These are phyloP conservation scores for Spisula subtruncata DNA, from an alignment of 2,888 invertebrate genomes.

Conservation along the genomic window DNA sequence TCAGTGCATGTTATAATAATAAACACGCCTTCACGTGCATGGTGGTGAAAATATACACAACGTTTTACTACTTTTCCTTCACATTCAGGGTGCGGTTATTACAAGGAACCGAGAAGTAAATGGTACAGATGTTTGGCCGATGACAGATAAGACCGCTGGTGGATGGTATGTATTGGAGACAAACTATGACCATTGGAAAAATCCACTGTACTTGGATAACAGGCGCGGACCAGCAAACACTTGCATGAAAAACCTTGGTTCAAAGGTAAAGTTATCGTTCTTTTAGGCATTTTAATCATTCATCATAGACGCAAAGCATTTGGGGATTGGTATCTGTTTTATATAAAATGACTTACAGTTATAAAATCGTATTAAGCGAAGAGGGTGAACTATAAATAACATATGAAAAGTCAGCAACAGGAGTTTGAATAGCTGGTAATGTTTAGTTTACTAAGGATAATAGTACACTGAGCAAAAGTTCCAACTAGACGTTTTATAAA, in stretches of 20 bases:
- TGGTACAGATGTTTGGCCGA: slow-evolving; percentile 87
- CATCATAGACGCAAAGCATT: background rate
- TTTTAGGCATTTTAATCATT: background rate
- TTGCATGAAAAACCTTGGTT: slow-evolving; percentile 88
- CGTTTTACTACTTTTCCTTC: background rate
- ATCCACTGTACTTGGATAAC: slow-evolving; percentile 89
- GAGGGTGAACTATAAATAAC: too few species aligned
- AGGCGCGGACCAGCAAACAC: slow-evolving; percentile 89
- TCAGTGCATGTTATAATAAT: too few species aligned
- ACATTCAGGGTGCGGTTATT: slow-evolving; percentile 88
- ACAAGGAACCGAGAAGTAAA: slow-evolving; percentile 86
- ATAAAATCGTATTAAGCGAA: too few species aligned
- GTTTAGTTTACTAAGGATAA: too few species aligned
- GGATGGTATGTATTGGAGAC: slow-evolving; percentile 89
- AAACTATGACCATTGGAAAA: slow-evolving; percentile 90
- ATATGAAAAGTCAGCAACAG: too few species aligned
- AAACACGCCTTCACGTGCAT: too few species aligned
- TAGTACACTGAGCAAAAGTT: too few species aligned
- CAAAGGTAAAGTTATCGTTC: slow-evolving; percentile 78
- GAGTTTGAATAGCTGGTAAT: too few species aligned
- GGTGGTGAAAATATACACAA: too few species aligned
- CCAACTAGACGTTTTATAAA: too few species aligned
- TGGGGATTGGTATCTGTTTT: background rate
- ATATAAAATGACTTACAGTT: background rate
- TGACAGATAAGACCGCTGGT: slow-evolving; percentile 79